phyloP scores from a whole-genome alignment of 1,140 invertebrate genomes.

The Potamilus streckersoni region DNA sequence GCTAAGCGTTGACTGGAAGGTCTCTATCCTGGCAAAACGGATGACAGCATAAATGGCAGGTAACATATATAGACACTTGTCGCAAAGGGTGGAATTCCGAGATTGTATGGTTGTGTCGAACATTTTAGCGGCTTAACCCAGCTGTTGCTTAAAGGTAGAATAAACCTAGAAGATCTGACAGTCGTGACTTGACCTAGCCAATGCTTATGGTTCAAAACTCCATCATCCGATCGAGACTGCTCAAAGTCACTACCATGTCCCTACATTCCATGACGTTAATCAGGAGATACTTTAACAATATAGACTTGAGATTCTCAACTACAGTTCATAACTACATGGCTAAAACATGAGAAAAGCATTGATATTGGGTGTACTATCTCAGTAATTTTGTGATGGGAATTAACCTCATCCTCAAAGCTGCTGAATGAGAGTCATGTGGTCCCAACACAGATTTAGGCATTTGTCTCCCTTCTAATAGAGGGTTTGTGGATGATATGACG shows the following conservation, averaged over 20 bases:
- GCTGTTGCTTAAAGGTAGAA: constrained; percentile 4
- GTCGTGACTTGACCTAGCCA: background rate
- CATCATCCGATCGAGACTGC: background rate
- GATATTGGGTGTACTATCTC: background rate
- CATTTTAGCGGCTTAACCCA: background rate
- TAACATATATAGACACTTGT: constrained; percentile 25
- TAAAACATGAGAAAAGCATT: constrained; percentile 15
- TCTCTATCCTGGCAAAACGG: constrained; percentile 11
- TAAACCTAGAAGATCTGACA: background rate
- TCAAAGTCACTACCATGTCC: constrained; percentile 12
- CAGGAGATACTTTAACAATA: background rate
- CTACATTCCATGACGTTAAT: background rate
- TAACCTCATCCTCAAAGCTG: constrained; percentile 11
- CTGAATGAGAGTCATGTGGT: constrained; percentile 16
- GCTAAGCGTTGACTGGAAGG: constrained; percentile 25
- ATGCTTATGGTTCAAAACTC: too few species aligned
- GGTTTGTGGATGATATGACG: constrained; percentile 16
- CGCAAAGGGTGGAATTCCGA: constrained; percentile 23
- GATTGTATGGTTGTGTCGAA: constrained; percentile 15
- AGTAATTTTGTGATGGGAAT: constrained; percentile 22
- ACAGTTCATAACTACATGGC: constrained; percentile 16
- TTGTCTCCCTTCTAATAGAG: constrained; percentile 5
- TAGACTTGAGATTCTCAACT: background rate
- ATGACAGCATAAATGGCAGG: constrained; percentile 24
- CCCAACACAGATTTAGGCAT: constrained; percentile 9